Conservation (phyloP, 2,888 invertebrate genomes). For the Plagodis dolabraria region DNA sequence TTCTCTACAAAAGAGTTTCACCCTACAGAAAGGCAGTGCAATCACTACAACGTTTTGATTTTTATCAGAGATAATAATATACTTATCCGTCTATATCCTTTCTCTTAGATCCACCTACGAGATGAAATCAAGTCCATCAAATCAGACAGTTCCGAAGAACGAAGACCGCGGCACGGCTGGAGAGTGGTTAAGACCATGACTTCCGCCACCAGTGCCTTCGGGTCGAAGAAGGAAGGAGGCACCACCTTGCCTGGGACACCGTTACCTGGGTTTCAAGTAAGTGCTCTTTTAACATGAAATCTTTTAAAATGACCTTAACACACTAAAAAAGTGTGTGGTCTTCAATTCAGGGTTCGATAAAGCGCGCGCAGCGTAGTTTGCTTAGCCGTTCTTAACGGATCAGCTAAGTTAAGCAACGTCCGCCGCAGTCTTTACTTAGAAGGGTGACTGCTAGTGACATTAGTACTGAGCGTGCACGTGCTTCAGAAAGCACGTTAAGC, state of each 20-base stretch:
- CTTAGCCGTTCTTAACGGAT: no score
- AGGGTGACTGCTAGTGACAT: no score
- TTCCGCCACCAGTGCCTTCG: slow-evolving; percentile 64
- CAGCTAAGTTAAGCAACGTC: no score
- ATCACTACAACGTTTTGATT: no score
- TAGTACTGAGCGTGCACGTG: no score
- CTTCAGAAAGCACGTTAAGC: no score
- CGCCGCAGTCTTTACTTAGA: no score
- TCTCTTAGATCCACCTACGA: slow-evolving; percentile 63
- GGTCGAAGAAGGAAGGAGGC: slow-evolving; percentile 29
- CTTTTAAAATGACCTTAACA: no score
- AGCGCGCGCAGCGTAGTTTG: not conserved
- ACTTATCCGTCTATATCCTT: not conserved
- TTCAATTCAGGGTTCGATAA: not conserved
- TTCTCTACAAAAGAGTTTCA: no score
- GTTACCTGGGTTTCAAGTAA: slow-evolving; percentile 63
- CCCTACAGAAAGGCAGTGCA: no score
- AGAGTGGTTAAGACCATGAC: slow-evolving; percentile 63
- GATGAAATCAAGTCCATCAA: slow-evolving; percentile 64
- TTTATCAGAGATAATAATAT: no score
- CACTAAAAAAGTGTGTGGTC: no score
- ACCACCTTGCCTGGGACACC: slow-evolving; percentile 41
- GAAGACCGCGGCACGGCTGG: slow-evolving; percentile 57
- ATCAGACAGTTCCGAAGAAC: slow-evolving; percentile 61
- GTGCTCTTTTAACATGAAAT: not conserved